phyloP scores from a whole-genome alignment of 1,140 invertebrate genomes.

The Brachionus paranguensis region DNA sequence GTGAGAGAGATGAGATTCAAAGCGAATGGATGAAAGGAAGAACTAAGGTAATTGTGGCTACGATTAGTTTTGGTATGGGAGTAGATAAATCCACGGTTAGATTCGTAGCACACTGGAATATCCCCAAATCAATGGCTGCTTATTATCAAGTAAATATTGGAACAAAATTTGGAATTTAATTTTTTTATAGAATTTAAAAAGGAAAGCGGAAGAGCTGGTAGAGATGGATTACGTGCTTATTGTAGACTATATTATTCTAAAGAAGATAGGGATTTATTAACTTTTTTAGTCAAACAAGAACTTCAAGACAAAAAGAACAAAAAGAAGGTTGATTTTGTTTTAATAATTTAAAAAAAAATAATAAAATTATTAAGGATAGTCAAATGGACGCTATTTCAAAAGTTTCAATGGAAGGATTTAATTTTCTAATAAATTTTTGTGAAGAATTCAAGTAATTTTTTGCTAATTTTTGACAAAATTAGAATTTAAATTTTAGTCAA shows the following conservation, averaged over 20 bases:
- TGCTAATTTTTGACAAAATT: neutral
- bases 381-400: neutral
- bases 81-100: constrained; percentile 67
- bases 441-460: constrained; percentile 34
- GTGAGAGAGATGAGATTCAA: constrained; percentile 46
- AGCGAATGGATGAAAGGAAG: constrained; percentile 45
- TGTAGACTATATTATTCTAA: constrained; percentile 40
- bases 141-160: constrained; percentile 34
- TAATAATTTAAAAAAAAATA: neutral
- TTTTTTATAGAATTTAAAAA: neutral
- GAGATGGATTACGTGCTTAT: constrained; percentile 19
- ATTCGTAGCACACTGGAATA: constrained; percentile 41
- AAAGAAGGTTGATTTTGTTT: neutral
- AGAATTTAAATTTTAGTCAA: neutral
- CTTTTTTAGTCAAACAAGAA: constrained; percentile 40
- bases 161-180: neutral
- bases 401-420: constrained; percentile 1
- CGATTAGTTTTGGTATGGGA: constrained; percentile 71
- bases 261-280: constrained; percentile 12
- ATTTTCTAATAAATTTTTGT: constrained; percentile 10
- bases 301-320: constrained; percentile 1
- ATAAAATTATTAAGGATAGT: neutral
- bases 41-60: constrained; percentile 57
- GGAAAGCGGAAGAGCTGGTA: constrained; percentile 40
- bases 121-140: constrained; percentile 35